These are phyloP conservation scores for Elephantulus edwardii DNA, from an alignment of 2,113 vertebrate species.

Conservation along the genomic window DNA sequence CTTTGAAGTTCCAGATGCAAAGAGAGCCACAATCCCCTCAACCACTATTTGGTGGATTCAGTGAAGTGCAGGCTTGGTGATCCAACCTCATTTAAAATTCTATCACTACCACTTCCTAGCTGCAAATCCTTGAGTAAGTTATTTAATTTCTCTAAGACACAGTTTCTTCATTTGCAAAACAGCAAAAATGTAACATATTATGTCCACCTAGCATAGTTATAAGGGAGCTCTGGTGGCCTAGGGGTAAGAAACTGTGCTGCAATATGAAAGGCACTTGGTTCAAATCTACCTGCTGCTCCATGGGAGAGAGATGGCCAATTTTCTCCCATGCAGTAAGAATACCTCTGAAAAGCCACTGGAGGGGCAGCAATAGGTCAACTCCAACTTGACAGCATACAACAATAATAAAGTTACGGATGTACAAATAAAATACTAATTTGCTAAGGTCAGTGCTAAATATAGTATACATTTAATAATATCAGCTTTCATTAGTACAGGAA, in stretches of 20 bases:
- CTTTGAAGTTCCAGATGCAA: neutral
- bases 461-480: neutral
- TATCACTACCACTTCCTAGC: neutral
- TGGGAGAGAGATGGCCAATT: too few relatives aligned
- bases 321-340: too few relatives aligned
- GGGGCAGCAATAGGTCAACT: too few relatives aligned
- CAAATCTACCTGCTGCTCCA: too few relatives aligned
- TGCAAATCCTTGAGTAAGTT: neutral
- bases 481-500: too few relatives aligned
- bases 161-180: neutral
- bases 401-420: slow-evolving; percentile 24
- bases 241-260: too few relatives aligned
- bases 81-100: neutral
- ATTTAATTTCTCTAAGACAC: neutral
- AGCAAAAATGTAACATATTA: neutral
- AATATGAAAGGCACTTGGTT: too few relatives aligned
- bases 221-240: too few relatives aligned
- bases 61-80: neutral
- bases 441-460: neutral
- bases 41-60: neutral
- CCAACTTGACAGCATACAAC: too few relatives aligned
- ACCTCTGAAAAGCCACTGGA: too few relatives aligned
- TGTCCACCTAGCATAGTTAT: neutral
- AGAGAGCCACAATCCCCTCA: neutral
- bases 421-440: slow-evolving; percentile 30